Conservation (phyloP, 2,797 vertebrate genomes). For the Poeciliopsis gracilis region DNA sequence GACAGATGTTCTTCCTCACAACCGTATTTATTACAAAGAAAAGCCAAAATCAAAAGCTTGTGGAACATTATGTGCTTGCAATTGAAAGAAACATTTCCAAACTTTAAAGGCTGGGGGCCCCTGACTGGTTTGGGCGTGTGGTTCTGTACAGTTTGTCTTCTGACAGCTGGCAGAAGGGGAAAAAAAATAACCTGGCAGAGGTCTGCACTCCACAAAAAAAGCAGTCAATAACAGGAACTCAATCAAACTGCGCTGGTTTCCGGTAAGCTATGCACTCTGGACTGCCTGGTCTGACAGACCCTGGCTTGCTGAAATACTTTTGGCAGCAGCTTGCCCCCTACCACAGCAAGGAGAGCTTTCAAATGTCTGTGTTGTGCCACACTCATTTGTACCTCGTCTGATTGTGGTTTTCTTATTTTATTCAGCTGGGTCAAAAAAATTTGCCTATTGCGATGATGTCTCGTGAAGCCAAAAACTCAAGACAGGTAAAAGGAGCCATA, state of each 20-base stretch:
- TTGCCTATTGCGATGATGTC: conserved; percentile 47
- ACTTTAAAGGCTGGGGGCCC: conserved; percentile 51
- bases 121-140: conserved; percentile 51
- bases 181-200: conserved; percentile 76
- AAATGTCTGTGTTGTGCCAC: conserved; percentile 64
- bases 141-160: conserved; percentile 70
- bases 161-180: conserved; percentile 71
- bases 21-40: conserved; percentile 17
- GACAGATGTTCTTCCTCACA: conserved; percentile 33
- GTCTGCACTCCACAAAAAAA: conserved; percentile 78
- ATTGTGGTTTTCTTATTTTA: conserved; percentile 74
- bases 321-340: conserved; percentile 71
- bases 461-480: conserved; percentile 49
- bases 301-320: conserved; percentile 72
- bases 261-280: conserved; percentile 77
- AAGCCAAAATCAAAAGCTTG: conserved; percentile 44
- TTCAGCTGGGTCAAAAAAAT: conserved; percentile 53
- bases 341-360: conserved; percentile 69
- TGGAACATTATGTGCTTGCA: conserved; percentile 59
- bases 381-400: conserved; percentile 77
- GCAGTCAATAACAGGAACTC: conserved; percentile 95
- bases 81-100: conserved; percentile 64
- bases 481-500: conserved; percentile 61
- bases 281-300: conserved; percentile 75
- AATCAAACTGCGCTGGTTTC: conserved; percentile 91